Evolutionary conservation across 2,888 invertebrate species (phyloP).

Genomic region (Hyposoter didymator): DNA sequence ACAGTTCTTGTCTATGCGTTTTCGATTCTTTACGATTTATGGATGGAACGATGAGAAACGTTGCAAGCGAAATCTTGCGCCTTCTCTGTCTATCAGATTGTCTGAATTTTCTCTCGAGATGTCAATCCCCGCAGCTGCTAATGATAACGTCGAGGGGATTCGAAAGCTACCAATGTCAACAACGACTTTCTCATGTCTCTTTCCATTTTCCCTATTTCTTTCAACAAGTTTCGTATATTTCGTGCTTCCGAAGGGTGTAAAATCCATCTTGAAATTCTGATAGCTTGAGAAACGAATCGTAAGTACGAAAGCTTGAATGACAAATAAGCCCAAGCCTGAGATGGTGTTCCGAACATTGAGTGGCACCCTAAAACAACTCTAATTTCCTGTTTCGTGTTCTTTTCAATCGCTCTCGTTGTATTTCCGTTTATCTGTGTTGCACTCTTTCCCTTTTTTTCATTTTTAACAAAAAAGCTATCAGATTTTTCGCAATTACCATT

Average conservation of each 20-base stretch:
- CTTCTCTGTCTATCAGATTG: constrained; percentile 14
- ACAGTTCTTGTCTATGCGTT: background rate
- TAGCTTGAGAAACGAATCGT: constrained; percentile 46
- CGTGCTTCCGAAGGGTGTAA: constrained; percentile 16
- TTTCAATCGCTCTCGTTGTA: background rate
- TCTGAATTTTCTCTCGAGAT: constrained; percentile 46
- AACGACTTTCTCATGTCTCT: constrained; percentile 35
- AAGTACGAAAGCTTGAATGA: constrained; percentile 46
- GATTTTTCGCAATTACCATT: background rate
- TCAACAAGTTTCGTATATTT: constrained; percentile 24
- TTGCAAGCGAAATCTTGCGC: constrained; percentile 15
- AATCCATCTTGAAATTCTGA: constrained; percentile 1
- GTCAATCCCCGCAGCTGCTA: constrained; percentile 52
- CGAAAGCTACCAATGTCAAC: constrained; percentile 63
- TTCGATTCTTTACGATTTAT: background rate
- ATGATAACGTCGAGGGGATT: constrained; percentile 63
- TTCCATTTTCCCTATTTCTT: background rate
- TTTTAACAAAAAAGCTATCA: background rate
- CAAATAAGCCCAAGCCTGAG: constrained; percentile 6
- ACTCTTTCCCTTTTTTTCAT: background rate
- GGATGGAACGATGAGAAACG: constrained; percentile 37
- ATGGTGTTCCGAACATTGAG: background rate
- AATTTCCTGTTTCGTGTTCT: background rate
- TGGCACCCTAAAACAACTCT: background rate
- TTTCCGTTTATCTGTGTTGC: background rate